phyloP scores from a whole-genome alignment of 2,113 vertebrate species.

The Cariama cristata region DNA sequence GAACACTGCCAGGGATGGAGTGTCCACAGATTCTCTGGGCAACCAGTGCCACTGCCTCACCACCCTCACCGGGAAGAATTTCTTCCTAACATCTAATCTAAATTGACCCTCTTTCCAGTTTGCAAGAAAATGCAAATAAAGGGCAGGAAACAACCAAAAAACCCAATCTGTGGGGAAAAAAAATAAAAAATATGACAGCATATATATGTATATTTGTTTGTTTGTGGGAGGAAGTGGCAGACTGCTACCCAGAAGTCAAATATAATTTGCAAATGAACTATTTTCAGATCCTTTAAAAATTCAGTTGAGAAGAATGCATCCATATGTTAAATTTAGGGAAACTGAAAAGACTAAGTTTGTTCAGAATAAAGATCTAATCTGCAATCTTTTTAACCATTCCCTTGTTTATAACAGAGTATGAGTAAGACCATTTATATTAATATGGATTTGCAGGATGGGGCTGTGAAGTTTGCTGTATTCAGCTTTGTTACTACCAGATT shows the following conservation, averaged over 20 bases:
- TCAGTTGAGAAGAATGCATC: neutral
- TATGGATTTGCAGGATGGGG: neutral
- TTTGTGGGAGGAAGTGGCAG: neutral
- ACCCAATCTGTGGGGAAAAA: neutral
- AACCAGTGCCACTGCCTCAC: too few relatives aligned
- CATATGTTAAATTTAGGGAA: neutral
- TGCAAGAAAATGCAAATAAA: neutral
- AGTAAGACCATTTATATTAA: neutral
- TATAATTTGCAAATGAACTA: neutral
- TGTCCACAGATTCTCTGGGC: too few relatives aligned
- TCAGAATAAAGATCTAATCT: neutral
- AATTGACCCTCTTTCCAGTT: too few relatives aligned
- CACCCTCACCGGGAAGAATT: too few relatives aligned
- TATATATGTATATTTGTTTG: neutral
- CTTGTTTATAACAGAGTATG: neutral
- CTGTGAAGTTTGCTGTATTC: conserved; percentile 5
- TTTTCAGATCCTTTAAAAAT: conserved; percentile 1
- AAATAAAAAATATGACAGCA: neutral
- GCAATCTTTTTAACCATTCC: neutral
- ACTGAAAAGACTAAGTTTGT: neutral
- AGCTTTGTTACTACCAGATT: neutral
- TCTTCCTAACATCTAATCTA: too few relatives aligned
- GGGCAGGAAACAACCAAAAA: neutral
- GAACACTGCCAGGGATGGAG: too few relatives aligned
- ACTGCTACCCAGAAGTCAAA: neutral